Evolutionary conservation across 37 sponge, comb jelly and placozoan species (phyloP).

Genomic region (Spongilla lacustris): DNA sequence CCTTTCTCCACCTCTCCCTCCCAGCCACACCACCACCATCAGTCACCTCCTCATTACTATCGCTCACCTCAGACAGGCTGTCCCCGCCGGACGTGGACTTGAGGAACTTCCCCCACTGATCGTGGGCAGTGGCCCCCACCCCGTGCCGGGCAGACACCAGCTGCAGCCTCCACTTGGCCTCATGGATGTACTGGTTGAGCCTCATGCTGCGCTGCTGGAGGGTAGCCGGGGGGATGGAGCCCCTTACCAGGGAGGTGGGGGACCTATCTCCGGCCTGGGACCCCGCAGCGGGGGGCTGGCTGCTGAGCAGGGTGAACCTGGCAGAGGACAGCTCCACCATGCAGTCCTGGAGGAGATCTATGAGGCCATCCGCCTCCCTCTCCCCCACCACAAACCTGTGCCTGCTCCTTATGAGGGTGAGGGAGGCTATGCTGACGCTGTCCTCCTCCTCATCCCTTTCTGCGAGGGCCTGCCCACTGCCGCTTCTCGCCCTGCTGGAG

Average conservation of each 20-base stretch:
- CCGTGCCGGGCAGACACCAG: constrained; percentile 72
- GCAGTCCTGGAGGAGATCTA: constrained; percentile 71
- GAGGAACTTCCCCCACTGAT: neutral
- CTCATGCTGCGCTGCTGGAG: constrained; percentile 65
- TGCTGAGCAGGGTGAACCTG: constrained; percentile 28
- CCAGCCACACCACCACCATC: neutral
- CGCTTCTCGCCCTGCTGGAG: too few species aligned
- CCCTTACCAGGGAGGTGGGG: constrained; percentile 15
- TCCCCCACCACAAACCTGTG: constrained; percentile 60
- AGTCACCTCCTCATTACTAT: constrained; percentile 9
- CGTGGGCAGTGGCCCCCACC: neutral
- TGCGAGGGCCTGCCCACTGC: too few species aligned
- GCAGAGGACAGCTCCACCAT: constrained; percentile 56
- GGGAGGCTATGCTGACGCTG: neutral
- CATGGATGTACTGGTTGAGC: constrained; percentile 85
- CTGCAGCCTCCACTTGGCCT: constrained; percentile 90
- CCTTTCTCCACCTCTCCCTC: neutral
- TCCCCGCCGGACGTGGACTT: constrained; percentile 16
- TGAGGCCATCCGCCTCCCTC: constrained; percentile 37
- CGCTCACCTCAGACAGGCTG: constrained; percentile 27
- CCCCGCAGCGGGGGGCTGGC: constrained; percentile 7
- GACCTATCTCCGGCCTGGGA: neutral
- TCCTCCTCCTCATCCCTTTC: too few species aligned
- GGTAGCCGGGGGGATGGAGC: constrained; percentile 46
- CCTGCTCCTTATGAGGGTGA: constrained; percentile 42